Evolutionary conservation across 2,113 vertebrate genomes (phyloP).

Genomic region (Sardina pilchardus): DNA sequence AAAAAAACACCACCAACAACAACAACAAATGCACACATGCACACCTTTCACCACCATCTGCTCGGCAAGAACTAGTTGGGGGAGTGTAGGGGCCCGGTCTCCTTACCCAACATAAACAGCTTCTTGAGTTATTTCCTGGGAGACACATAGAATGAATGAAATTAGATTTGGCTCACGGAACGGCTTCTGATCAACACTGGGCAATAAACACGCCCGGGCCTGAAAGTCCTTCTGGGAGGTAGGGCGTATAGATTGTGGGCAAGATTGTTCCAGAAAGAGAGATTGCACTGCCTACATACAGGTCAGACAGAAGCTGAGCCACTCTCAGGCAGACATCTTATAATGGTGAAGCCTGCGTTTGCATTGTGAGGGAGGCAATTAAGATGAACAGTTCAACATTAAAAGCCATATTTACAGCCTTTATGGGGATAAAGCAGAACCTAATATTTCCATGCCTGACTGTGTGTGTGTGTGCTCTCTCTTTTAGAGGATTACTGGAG

Average conservation of each 20-base stretch:
- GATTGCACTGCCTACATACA: not conserved
- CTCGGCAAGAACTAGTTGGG: constrained; percentile 59
- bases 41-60: constrained; percentile 65
- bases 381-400: no score
- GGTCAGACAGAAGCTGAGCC: not conserved
- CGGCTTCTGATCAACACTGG: not conserved
- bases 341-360: no score
- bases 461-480: not conserved
- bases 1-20: constrained; percentile 16
- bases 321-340: not conserved
- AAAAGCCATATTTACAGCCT: no score
- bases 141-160: constrained; percentile 34
- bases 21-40: constrained; percentile 18
- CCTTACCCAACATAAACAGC: constrained; percentile 67
- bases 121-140: constrained; percentile 65
- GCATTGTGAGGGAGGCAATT: no score
- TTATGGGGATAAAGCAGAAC: not conserved
- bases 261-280: not conserved
- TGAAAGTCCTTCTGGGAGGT: no score
- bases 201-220: not conserved
- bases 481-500: not conserved
- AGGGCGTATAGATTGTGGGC: no score
- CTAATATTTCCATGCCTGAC: no score
- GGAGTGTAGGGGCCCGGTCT: constrained; percentile 54
- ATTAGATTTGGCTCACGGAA: constrained; percentile 30